Evolutionary conservation across 2,888 invertebrate species (phyloP).

Genomic region (Lepidonotus clava): DNA sequence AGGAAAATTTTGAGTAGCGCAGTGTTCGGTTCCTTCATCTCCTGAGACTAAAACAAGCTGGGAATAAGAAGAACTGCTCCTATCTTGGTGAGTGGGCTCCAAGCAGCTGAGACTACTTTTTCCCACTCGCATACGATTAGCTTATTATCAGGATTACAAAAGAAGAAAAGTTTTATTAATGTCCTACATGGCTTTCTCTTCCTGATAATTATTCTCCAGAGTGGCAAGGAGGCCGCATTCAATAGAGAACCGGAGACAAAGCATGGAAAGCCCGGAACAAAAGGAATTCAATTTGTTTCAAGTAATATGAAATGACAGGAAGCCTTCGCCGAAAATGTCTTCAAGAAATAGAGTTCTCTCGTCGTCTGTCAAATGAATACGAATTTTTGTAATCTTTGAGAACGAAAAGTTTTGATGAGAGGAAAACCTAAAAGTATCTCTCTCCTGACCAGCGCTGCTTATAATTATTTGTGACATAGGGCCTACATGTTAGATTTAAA

Average conservation of each 20-base stretch:
- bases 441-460: too few relatives aligned
- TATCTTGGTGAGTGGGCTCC: neutral
- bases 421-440: too few relatives aligned
- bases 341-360: too few relatives aligned
- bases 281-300: neutral
- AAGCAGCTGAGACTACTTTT: constrained; percentile 3
- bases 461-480: too few relatives aligned
- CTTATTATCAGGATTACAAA: neutral
- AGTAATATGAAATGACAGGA: neutral
- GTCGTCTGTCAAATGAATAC: too few relatives aligned
- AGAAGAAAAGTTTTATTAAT: neutral
- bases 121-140: neutral
- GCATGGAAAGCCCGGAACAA: neutral
- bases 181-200: neutral
- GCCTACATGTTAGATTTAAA: too few relatives aligned
- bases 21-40: neutral
- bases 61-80: neutral
- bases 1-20: too few relatives aligned
- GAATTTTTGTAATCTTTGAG: too few relatives aligned
- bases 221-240: neutral
- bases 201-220: neutral
- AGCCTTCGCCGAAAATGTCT: too few relatives aligned
- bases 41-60: neutral
- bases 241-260: constrained; percentile 4
- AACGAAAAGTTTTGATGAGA: too few relatives aligned